phyloP scores from a whole-genome alignment of 2,888 invertebrate genomes.

The Pheosia gnoma region DNA sequence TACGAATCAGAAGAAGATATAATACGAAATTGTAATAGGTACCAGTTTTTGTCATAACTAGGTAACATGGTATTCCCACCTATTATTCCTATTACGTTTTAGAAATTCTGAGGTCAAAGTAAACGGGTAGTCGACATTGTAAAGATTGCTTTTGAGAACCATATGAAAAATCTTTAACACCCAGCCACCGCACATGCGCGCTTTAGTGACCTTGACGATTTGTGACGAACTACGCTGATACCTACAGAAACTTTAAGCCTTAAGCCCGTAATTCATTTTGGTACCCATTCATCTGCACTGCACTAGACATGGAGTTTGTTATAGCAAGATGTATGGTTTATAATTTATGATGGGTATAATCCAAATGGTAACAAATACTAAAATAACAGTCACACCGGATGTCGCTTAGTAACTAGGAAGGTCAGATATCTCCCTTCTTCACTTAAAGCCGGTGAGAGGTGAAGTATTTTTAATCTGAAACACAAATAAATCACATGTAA shows the following conservation, averaged over 20 bases:
- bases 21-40: too few species aligned
- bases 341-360: too few species aligned
- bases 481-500: background rate
- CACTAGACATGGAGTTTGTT: too few species aligned
- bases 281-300: too few species aligned
- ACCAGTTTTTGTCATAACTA: too few species aligned
- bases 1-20: too few species aligned
- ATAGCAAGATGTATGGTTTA: too few species aligned
- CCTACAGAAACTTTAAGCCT: constrained; percentile 10
- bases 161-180: constrained; percentile 68
- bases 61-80: too few species aligned
- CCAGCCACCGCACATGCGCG: constrained; percentile 74
- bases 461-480: background rate
- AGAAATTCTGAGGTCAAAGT: constrained; percentile 7
- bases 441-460: background rate
- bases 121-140: constrained; percentile 26
- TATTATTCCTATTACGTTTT: too few species aligned
- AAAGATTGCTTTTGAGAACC: constrained; percentile 42
- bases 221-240: constrained; percentile 51
- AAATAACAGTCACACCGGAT: background rate
- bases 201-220: constrained; percentile 68
- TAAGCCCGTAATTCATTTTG: constrained; percentile 8
- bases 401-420: background rate
- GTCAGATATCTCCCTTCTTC: background rate
- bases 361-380: background rate